These are phyloP conservation scores for Paedocypris micromegethes DNA, from an alignment of 2,797 vertebrate species.

Conservation along the genomic window DNA sequence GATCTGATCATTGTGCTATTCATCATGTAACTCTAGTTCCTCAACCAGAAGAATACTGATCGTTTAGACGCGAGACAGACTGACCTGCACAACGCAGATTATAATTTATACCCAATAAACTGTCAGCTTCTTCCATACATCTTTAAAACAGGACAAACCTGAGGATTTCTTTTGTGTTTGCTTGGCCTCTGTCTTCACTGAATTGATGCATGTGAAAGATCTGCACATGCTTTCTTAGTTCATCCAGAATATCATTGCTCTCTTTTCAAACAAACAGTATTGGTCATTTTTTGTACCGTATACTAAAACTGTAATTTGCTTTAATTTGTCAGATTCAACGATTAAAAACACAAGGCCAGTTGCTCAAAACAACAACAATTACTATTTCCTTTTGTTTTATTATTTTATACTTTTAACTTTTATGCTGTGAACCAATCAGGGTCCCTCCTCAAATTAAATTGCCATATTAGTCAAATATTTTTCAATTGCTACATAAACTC, in stretches of 20 bases:
- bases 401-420: no score
- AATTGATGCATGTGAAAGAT: conserved; percentile 15
- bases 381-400: no score
- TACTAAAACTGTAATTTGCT: no score
- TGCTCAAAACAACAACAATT: no score
- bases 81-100: conserved; percentile 19
- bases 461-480: no score
- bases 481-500: no score
- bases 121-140: conserved; percentile 21
- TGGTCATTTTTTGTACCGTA: no score
- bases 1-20: conserved; percentile 62
- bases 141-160: conserved; percentile 36
- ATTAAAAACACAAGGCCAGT: no score
- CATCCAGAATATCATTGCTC: not conserved
- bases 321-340: no score
- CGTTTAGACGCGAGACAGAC: conserved; percentile 53
- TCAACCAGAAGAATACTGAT: conserved; percentile 45
- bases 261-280: no score
- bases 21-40: conserved; percentile 70
- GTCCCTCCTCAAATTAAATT: no score
- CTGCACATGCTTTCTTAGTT: not conserved
- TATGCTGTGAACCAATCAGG: no score
- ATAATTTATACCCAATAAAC: conserved; percentile 38
- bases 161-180: conserved; percentile 42
- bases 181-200: conserved; percentile 39